Base-by-base conservation (phyloP, 2,797 vertebrate genomes). In the Hippopotamyrus pictus region DNA sequence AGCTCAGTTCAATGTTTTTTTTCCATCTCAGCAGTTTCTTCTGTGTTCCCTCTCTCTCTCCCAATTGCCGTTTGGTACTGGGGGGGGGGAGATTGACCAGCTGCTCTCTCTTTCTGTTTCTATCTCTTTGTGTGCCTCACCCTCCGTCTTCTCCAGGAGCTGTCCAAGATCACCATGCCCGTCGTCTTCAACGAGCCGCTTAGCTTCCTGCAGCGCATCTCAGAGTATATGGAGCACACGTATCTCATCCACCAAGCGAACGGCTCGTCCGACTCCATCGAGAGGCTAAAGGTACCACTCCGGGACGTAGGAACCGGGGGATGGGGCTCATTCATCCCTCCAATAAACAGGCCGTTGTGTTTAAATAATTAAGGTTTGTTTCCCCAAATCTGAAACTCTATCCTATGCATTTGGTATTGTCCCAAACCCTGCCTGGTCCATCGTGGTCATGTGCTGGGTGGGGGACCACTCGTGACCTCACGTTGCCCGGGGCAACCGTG, bases 161-260 rank as follows among this genome's bases (percentile, higher is more conserved):
- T 99, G 91, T 99, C 99, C 83, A 99, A 99, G 95, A 99, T 99
- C 92, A 98, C 98, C 0, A 99, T 99, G 99, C 99, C 99, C 0
- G 96, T 99, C 22, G 97, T 96, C 92, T 98, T 99, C 94, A 99
- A 99, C 0, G 98, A 99, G 94, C 99, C 99, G 0, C 93, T 99
- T 94, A 99, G 99, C 92, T 99, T 99, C 91, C 97, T 99, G 88
- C 99, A 99, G 90, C 96, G 99, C 90, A 96, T 99, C 93, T 97
- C 98, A 0, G 99, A 99, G 95, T 99, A 99, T 92, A 99, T 99
- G 99, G 98, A 99, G 91, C 98, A 99, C 33, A 97, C 97, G 92
- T 96, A 97, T 94, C 97, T 99, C 93, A 96, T 99, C 90, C 97
- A 97, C 92, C 96, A 95, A 92, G 97, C 98, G 92, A 97, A 97